Evolutionary conservation across 2,113 vertebrate species (phyloP).

Genomic region (Chloroceryle aenea): DNA sequence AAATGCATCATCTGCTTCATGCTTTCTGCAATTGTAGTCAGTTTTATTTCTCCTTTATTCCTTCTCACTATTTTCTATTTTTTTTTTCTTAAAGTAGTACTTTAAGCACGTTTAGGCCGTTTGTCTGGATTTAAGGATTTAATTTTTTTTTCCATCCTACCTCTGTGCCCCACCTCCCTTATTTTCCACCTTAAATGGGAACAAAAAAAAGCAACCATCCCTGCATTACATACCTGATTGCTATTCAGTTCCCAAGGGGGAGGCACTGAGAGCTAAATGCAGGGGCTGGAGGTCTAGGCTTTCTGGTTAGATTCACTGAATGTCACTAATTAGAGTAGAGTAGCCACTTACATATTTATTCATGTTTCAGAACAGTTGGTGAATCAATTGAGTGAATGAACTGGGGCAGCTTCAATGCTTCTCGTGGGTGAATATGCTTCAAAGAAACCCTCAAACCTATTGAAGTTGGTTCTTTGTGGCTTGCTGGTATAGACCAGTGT

Average conservation of each 20-base stretch:
- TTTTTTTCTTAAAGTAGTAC: neutral
- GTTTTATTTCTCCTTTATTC: slow-evolving; percentile 14
- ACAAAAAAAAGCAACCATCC: neutral
- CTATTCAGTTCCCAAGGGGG: slow-evolving; percentile 62
- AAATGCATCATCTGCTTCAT: slow-evolving; percentile 43
- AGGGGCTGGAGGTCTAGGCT: slow-evolving; percentile 27
- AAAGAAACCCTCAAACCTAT: neutral
- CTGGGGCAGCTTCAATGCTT: neutral
- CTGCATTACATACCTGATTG: slow-evolving; percentile 59
- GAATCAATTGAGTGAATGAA: slow-evolving; percentile 47
- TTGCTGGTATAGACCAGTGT: neutral
- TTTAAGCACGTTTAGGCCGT: slow-evolving; percentile 9
- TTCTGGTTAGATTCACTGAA: slow-evolving; percentile 33
- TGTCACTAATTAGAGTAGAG: slow-evolving; percentile 55
- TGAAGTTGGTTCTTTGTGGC: neutral
- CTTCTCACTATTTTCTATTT: neutral
- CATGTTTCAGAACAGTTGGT: slow-evolving; percentile 36
- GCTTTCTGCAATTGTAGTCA: neutral
- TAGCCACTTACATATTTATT: slow-evolving; percentile 62
- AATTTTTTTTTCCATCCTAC: neutral
- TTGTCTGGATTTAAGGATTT: slow-evolving; percentile 5
- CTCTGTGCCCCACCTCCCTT: neutral
- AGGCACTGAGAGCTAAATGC: slow-evolving; percentile 36
- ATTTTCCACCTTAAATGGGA: slow-evolving; percentile 22
- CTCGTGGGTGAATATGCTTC: neutral